Evolutionary conservation across 2,888 invertebrate genomes (phyloP), one percentile per base, ranked within the genome.

Genomic region (Ecliptopera silaceata): DNA sequence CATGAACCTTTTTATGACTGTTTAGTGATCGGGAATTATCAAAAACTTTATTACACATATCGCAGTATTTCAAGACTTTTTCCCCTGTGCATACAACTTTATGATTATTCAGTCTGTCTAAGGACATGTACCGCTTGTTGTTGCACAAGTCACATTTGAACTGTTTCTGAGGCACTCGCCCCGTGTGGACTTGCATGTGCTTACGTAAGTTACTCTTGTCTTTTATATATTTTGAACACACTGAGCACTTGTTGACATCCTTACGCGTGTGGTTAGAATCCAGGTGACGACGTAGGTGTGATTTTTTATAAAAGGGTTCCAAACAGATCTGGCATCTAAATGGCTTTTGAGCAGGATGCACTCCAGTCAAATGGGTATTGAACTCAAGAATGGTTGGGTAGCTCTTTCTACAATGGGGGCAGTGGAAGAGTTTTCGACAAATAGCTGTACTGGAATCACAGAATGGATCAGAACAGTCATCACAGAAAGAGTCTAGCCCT

Each of bases 141-240:
- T 92, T 92, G 69, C 92, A 92, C 49, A 92, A 72, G 69, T 92
- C 92, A 83, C 92, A 92, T 71, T 92, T 92, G 66, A 92, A 92
- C 71, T 92, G 92, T 72, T 91, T 92, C 68, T 92, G 92, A 48
- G 92, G 92, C 46, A 92, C 89, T 34, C 91, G 77, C 1, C 92
- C 92, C 32, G 92, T 92, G 65, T 92, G 92, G n/a, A 92, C 92
- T 75, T 92, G 92, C 92, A 92, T 92, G 68, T 92, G 92, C 70
- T 92, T 92, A 61, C 92, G 89, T 64, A 92, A 75, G 70, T 92
- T 92, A 72, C 91, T 92, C 65, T 92, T 92, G 75, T 92, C 92
- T 75, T 92, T 92, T 56, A 92, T 92, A 71, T 92, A 92, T 74
- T 92, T 92, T 57, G 92, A 91, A 78, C 92, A 92, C 57, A 92